A percentile compares a stretch with the other conserved stretches of the same genome.
These are phyloP conservation scores for Dione vanillae DNA, from an alignment of 2,888 invertebrate genomes.

Conservation along the genomic window DNA sequence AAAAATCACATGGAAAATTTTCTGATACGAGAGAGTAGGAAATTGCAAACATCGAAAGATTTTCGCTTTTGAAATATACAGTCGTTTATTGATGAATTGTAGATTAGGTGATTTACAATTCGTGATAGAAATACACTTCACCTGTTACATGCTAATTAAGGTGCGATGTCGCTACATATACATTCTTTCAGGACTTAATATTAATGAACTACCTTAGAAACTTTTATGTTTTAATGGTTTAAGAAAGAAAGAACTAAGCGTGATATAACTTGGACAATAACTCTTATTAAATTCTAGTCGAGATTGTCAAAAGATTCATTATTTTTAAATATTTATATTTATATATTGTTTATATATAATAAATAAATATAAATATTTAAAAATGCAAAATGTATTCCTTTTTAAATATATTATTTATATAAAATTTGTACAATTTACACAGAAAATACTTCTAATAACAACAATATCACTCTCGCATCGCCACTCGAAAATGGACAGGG, in stretches of 20 bases:
- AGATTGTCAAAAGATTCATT: too few species aligned
- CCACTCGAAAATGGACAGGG: conserved; percentile 52
- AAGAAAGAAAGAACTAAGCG: too few species aligned
- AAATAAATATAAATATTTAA: too few species aligned
- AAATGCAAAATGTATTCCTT: too few species aligned
- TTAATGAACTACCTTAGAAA: background rate
- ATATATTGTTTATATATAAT: too few species aligned
- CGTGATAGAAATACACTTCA: background rate
- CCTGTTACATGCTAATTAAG: conserved; percentile 1
- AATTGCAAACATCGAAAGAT: conserved; percentile 29
- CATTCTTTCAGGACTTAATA: background rate
- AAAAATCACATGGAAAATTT: conserved; percentile 36
- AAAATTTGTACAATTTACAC: background rate
- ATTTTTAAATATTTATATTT: too few species aligned
- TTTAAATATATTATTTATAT: background rate
- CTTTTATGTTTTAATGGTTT: background rate
- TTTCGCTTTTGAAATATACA: conserved; percentile 23
- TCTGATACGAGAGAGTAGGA: conserved; percentile 38
- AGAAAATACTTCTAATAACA: conserved; percentile 35
- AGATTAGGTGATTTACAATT: conserved; percentile 14
- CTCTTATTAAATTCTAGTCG: too few species aligned
- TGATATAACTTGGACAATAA: too few species aligned
- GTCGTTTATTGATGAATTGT: conserved; percentile 20
- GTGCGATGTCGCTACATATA: background rate
- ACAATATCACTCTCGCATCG: conserved; percentile 12